Evolutionary conservation across 2,888 invertebrate genomes (phyloP), one percentile per base, ranked within the genome.

Genomic region (Drosophila falleni): DNA sequence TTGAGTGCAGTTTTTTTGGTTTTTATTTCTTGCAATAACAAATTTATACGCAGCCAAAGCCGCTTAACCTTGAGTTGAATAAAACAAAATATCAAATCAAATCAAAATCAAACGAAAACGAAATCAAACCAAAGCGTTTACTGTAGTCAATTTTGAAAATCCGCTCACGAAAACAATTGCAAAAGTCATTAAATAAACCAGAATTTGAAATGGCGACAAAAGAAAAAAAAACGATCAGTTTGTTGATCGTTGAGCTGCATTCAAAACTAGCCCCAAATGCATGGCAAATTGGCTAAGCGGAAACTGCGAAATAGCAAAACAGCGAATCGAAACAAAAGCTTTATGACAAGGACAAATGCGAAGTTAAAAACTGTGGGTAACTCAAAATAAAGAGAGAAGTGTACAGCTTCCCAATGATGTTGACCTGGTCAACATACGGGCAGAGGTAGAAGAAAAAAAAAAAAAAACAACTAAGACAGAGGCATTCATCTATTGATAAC

Each of bases 101-200:
- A 64, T 68, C 23, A 55, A 42, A 77, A 58, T 42, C 44, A n/a
- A 33, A 44, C 31, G 35, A 54, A 62, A 62, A 61, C 35, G 41
- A 69, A 67, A 59, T 55, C 58, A 73, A 75, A 65, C 42, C 66
- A 60, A 73, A 72, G 67, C 74, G 75, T 77, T 79, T 61, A 83
- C 55, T 72, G 67, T 69, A 78, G 71, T 66, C 84, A 89, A 89
- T 87, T 87, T 89, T 87, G 64, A 71, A 89, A 86, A 86, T 86
- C 89, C 89, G 82, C 88, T 89, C 86, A 86, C 86, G 86, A 89
- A 86, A 87, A 86, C 88, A 87, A 86, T 89, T 86, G 89, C 88
- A 70, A 89, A 78, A 87, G 70, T 80, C 88, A 87, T 86, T 89
- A 86, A 86, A 89, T 85, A 87, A 86, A 89, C 89, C 87, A 84